Base-by-base conservation (phyloP, 1,140 invertebrate species). In the Alviniconcha marisindica region DNA sequence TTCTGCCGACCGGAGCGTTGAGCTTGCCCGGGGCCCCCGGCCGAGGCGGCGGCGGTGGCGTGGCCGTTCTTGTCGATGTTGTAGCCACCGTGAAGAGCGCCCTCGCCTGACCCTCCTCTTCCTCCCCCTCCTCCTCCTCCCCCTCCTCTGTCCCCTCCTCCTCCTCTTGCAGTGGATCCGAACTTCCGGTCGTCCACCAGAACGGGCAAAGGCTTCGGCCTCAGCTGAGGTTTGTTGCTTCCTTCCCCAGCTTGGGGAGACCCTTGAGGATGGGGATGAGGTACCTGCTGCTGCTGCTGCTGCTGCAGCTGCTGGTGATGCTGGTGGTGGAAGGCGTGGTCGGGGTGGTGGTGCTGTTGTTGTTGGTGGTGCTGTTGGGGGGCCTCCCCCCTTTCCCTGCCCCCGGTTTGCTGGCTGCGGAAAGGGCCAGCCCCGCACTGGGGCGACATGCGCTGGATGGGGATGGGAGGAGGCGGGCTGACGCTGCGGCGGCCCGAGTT, bases 371-470 rank as follows among this genome's bases (percentile, higher is more conserved):
- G 3, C 56, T n/a, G 24, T 5, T 10, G 10, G 44, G 44, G 44
- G 44, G 7, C 21, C 66, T 36, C 36, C 44, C 21, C 28, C 31
- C 73, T 31, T 7, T 76, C 42, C 73, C 31, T 54, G 38, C 12
- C 71, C 31, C 10, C 60, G 48, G 79, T 74, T 21, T 84, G 83
- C 54, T 74, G 83, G 31, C 33, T 76, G 33, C 77, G 33, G 63
- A 80, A 42, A 21, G 48, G 54, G 7, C 31, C 28, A 48, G 54
- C 42, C 31, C 69, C 33, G 79, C 77, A 78, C 33, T 44, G n/a
- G 36, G 48, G 36, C 12, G 60, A 38, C 54, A 81, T 77, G 66
- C 83, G n/a, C 74, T 81, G 81, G 81, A 74, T 51, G 73, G 79
- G 42, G 80, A 82, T 15, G 44, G 76, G 81, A 71, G 60, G 40